Evolutionary conservation across 2,888 invertebrate genomes (phyloP).

Genomic region (Pimpla rufipes): DNA sequence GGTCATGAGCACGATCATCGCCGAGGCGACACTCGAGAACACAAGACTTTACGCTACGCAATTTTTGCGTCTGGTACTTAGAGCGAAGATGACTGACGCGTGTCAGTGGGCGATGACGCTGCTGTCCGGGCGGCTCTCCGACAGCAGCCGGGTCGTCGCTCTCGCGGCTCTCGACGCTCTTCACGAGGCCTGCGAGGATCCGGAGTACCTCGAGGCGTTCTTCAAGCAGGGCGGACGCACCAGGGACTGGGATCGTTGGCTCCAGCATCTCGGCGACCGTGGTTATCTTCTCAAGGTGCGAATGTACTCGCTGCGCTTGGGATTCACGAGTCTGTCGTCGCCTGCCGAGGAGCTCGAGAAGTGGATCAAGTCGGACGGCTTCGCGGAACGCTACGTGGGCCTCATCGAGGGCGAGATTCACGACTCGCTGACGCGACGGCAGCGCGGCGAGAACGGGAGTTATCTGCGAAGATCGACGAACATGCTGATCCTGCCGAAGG

Average conservation of each 20-base stretch:
- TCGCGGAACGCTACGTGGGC: slow-evolving; percentile 91
- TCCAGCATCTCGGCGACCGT: slow-evolving; percentile 87
- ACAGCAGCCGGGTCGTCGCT: slow-evolving; percentile 92
- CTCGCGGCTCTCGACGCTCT: slow-evolving; percentile 93
- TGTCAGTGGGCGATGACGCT: slow-evolving; percentile 95
- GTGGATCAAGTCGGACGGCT: slow-evolving; percentile 82
- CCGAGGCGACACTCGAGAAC: slow-evolving; percentile 85
- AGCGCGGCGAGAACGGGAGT: slow-evolving; percentile 92
- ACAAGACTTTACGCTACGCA: slow-evolving; percentile 95
- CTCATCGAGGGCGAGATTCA: slow-evolving; percentile 96
- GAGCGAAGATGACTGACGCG: slow-evolving; percentile 91
- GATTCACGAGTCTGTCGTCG: slow-evolving; percentile 85
- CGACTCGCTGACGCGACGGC: slow-evolving; percentile 94
- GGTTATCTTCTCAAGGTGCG: slow-evolving; percentile 87
- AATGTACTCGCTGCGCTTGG: slow-evolving; percentile 86
- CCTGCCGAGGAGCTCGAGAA: slow-evolving; percentile 82
- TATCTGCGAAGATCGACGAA: slow-evolving; percentile 90
- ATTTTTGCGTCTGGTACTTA: slow-evolving; percentile 94
- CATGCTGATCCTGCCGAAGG: slow-evolving; percentile 87
- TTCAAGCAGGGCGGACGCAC: slow-evolving; percentile 76
- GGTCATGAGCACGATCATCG: slow-evolving; percentile 88
- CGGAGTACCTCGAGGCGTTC: slow-evolving; percentile 80
- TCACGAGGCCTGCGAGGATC: slow-evolving; percentile 97
- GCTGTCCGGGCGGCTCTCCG: slow-evolving; percentile 94
- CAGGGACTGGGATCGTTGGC: slow-evolving; percentile 84